Evolutionary conservation across 2,888 invertebrate species (phyloP), one percentile per base, ranked within the genome.

Genomic region (Hemithea aestivaria): DNA sequence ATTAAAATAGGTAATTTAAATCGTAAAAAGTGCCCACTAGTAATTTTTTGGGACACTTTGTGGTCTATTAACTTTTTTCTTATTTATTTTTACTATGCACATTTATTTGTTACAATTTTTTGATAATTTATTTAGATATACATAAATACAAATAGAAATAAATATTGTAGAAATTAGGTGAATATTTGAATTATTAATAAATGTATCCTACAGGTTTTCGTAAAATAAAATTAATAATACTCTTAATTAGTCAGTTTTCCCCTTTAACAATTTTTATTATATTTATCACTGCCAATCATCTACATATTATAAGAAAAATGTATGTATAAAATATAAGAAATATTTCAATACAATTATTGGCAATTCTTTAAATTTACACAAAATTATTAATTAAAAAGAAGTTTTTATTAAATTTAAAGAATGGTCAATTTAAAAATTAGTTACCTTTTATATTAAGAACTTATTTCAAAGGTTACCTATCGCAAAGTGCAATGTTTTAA

Each of bases 381-480:
- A n/a, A n/a, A n/a, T n/a, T n/a, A n/a, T n/a, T n/a, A n/a, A n/a
- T n/a, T n/a, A n/a, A n/a, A n/a, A n/a, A n/a, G 48, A 42, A 45
- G 31, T 53, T 45, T 38, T 33, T n/a, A n/a, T n/a, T n/a, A n/a
- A 38, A 29, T 55, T 43, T 49, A 45, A 45, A 35, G 41, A 50
- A 35, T 41, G 31, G 3, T 35, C 33, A 40, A 25, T 22, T 49
- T 54, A 47, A 65, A 69, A 71, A 68, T 69, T 57, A 72, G 78
- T 80, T 78, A 79, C 77, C 75, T 51, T 56, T 47, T 52, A 42
- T 53, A 47, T 58, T 52, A 54, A 35, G 28, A 42, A 16, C 21
- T 59, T 64, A 69, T 73, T 71, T 68, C 66, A 73, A 73, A 68
- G 71, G 73, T 75, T 74, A 69, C 71, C 40, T 41, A 61, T 45